phyloP scores from a whole-genome alignment of 2,797 vertebrate species.

The Sternarchorhynchus goeldii region DNA sequence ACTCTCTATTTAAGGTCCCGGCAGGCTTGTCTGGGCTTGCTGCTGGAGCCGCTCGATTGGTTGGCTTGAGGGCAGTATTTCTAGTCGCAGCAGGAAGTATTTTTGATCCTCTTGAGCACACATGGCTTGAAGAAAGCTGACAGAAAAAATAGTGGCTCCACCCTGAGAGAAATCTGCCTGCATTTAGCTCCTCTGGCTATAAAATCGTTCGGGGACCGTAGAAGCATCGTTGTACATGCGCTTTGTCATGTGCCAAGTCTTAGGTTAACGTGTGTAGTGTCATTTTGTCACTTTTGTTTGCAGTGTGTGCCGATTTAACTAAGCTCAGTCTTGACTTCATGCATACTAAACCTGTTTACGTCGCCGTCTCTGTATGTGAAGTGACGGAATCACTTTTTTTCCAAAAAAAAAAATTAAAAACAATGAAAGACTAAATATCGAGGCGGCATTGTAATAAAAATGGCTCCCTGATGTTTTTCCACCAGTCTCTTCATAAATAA shows the following conservation, averaged over 20 bases:
- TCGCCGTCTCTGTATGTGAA: too few species aligned
- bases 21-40: slow-evolving; percentile 66
- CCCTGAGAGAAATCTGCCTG: not conserved
- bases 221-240: not conserved
- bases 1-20: slow-evolving; percentile 52
- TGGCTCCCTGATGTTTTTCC: slow-evolving; percentile 9
- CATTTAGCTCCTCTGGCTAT: slow-evolving; percentile 14
- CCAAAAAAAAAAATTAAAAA: not conserved
- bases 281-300: too few species aligned
- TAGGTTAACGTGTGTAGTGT: too few species aligned
- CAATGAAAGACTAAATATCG: not conserved
- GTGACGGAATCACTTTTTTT: too few species aligned
- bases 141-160: not conserved
- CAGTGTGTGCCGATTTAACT: too few species aligned
- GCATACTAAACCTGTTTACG: too few species aligned
- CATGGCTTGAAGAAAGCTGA: slow-evolving; percentile 49
- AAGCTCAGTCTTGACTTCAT: too few species aligned
- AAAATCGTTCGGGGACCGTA: slow-evolving; percentile 1
- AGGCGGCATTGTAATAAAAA: too few species aligned
- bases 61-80: slow-evolving; percentile 62
- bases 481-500: slow-evolving; percentile 37
- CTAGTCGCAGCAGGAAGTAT: slow-evolving; percentile 67
- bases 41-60: slow-evolving; percentile 27
- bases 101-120: slow-evolving; percentile 67
- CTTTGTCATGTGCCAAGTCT: not conserved